A percentile compares a stretch with the other conserved stretches of the same genome.
These are phyloP conservation scores for Corythornis leucogaster DNA, from an alignment of 2,797 vertebrate species.

Conservation along the genomic window DNA sequence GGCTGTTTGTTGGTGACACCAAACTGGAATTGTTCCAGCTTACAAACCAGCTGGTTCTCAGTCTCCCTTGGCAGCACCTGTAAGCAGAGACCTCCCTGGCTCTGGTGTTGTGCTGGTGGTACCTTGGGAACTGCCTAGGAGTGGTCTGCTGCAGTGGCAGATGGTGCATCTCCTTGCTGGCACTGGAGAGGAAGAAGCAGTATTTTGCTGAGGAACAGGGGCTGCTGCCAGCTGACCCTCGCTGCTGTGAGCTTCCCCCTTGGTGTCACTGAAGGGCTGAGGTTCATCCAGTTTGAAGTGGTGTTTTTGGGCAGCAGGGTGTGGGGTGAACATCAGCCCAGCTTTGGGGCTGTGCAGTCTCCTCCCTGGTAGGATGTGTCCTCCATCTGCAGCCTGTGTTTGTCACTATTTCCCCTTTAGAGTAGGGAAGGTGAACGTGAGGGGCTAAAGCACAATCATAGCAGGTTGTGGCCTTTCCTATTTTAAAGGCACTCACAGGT, in stretches of 20 bases:
- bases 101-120: rapidly evolving
- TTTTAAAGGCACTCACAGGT: rapidly evolving
- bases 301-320: background rate
- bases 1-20: background rate
- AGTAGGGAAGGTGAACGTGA: background rate
- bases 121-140: background rate
- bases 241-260: background rate
- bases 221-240: background rate
- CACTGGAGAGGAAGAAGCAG: background rate
- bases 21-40: background rate
- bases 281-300: background rate
- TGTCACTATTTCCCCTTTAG: background rate
- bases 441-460: rapidly evolving
- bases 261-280: background rate
- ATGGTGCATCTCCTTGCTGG: background rate
- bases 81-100: rapidly evolving
- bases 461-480: background rate
- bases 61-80: background rate
- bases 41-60: background rate
- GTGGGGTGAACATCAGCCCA: background rate
- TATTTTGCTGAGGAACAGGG: background rate
- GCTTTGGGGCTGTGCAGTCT: background rate
- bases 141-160: background rate
- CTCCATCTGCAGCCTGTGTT: rapidly evolving
- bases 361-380: rapidly evolving